Percentiles rank a stretch among this genome's conserved stretches.
Conservation (phyloP, 2,797 vertebrate genomes). For the Fratercula arctica region DNA sequence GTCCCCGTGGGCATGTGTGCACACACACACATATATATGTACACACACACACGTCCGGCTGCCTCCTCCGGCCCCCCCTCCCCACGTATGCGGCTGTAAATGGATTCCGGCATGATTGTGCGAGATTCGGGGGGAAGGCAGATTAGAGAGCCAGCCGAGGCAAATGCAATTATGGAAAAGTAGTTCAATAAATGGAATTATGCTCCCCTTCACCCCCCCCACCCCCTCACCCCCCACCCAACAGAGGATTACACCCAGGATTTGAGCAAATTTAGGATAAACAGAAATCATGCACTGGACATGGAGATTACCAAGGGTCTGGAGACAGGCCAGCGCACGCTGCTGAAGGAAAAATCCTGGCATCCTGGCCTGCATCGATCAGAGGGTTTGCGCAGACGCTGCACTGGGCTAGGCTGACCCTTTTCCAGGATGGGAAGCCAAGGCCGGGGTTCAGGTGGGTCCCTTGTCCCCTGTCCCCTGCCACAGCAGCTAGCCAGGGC, state of each 20-base stretch:
- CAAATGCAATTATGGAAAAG: slow-evolving; percentile 13
- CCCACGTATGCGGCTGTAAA: fast-evolving
- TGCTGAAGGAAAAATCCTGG: neutral
- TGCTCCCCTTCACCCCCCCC: neutral
- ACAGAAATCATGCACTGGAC: neutral
- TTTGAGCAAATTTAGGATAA: slow-evolving; percentile 24
- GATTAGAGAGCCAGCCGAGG: neutral
- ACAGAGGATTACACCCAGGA: neutral
- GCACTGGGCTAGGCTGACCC: neutral
- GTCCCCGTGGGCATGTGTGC: neutral
- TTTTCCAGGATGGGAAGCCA: neutral
- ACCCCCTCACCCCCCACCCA: neutral
- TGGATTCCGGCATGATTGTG: neutral
- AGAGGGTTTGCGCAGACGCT: neutral
- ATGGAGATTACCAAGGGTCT: neutral
- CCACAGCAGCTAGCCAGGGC: neutral
- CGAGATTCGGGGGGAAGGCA: neutral
- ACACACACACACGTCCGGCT: neutral
- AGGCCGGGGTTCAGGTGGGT: neutral
- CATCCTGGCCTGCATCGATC: neutral
- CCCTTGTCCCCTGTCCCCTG: neutral
- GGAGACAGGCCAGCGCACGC: neutral
- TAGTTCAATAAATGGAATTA: neutral
- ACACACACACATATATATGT: too few species aligned
- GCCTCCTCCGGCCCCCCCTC: neutral